phyloP scores from a whole-genome alignment of 2,113 vertebrate species.

The Bufo bufo region DNA sequence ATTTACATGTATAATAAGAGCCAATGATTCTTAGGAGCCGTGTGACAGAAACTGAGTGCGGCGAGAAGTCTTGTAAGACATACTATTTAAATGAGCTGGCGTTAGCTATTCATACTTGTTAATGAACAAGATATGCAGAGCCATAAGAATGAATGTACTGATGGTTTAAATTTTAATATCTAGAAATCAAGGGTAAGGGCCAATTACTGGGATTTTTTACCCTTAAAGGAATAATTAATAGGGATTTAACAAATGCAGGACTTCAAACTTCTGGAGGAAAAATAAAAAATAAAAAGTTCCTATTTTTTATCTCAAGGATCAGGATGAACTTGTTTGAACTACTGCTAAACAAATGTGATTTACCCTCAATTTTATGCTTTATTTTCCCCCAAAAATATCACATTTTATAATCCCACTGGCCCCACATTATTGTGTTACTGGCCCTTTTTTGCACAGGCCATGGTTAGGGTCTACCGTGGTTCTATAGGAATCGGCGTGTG shows the following conservation, averaged over 20 bases:
- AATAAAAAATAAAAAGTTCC: conserved; percentile 66
- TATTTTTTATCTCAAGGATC: conserved; percentile 59
- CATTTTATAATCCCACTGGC: neutral
- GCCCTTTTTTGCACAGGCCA: neutral
- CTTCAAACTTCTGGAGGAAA: conserved; percentile 69
- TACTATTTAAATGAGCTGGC: conserved; percentile 98
- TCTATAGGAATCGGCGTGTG: no score
- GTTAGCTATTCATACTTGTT: conserved; percentile 98
- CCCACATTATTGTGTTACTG: neutral
- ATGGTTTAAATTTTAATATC: conserved; percentile 90
- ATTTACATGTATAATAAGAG: conserved; percentile 99
- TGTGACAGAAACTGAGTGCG: conserved; percentile 99
- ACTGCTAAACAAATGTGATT: neutral
- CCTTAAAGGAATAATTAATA: conserved; percentile 87
- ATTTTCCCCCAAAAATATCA: neutral
- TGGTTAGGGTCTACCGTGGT: no score
- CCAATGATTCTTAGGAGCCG: conserved; percentile 99
- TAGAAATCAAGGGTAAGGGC: conserved; percentile 86
- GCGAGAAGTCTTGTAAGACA: conserved; percentile 99
- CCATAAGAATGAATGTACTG: conserved; percentile 87
- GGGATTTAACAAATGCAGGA: conserved; percentile 76
- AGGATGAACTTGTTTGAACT: conserved; percentile 65
- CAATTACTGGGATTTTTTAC: conserved; percentile 82
- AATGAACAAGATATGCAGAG: conserved; percentile 98
- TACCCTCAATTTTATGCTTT: neutral